These are phyloP conservation scores for Edolisoma coerulescens DNA, from an alignment of 2,113 vertebrate species.

Conservation along the genomic window DNA sequence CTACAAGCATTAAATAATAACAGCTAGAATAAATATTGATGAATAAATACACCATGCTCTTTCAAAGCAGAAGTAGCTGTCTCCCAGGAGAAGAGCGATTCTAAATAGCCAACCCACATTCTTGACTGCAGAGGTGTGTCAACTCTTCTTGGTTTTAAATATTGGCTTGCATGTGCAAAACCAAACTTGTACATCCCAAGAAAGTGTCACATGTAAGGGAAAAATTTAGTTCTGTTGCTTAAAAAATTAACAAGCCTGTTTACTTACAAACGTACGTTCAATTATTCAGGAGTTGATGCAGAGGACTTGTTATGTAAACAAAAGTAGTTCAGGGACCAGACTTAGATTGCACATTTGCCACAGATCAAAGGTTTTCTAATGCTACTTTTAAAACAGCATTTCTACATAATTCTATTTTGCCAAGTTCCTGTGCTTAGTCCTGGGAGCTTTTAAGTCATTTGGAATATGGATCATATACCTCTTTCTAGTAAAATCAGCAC, in stretches of 20 bases:
- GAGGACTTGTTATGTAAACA: not conserved
- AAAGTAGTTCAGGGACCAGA: not conserved
- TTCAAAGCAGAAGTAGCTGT: not conserved
- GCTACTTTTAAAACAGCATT: not conserved
- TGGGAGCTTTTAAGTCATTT: not conserved
- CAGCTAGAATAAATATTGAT: not conserved
- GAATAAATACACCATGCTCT: not conserved
- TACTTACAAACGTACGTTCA: not conserved
- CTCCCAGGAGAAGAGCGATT: not conserved
- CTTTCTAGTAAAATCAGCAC: not conserved
- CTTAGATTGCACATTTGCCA: not conserved
- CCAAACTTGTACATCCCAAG: fast-evolving
- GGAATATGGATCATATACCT: not conserved
- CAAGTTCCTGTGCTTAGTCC: not conserved
- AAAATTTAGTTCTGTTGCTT: not conserved
- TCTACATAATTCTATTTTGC: not conserved
- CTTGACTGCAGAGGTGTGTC: not conserved
- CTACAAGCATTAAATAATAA: not conserved
- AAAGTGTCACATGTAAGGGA: not conserved
- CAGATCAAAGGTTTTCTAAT: not conserved
- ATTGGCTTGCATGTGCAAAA: not conserved
- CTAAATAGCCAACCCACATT: not conserved
- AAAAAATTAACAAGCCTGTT: not conserved
- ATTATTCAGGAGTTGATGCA: not conserved
- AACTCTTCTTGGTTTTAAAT: not conserved